These are phyloP conservation scores for Psittacara wagleri DNA, from an alignment of 2,113 vertebrate species.

Conservation along the genomic window DNA sequence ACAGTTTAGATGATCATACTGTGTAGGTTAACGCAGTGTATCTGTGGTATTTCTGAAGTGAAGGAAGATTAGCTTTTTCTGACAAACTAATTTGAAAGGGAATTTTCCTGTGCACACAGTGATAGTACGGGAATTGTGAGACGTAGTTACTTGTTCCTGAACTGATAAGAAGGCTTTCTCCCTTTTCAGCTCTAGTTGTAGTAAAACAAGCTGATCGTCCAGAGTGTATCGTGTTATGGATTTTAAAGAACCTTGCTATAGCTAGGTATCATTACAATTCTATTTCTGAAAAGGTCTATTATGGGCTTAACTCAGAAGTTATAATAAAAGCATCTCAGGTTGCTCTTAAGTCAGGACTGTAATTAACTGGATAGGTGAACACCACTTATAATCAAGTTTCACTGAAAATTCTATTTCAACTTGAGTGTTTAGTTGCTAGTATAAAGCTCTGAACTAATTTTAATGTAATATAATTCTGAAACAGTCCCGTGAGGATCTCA, in stretches of 20 bases:
- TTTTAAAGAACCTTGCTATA: conserved; percentile 27
- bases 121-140: neutral
- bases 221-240: neutral
- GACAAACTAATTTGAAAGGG: neutral
- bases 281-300: conserved; percentile 34
- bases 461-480: neutral
- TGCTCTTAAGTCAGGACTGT: neutral
- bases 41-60: neutral
- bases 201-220: conserved; percentile 25
- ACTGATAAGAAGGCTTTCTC: neutral
- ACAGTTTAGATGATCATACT: neutral
- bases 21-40: neutral
- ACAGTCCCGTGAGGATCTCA: neutral
- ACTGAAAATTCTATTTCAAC: conserved; percentile 17
- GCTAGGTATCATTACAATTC: neutral
- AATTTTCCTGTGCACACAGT: neutral
- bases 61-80: neutral
- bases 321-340: conserved; percentile 11
- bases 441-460: neutral
- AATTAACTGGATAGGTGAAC: conserved; percentile 28
- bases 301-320: conserved; percentile 1
- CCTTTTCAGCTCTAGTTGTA: conserved; percentile 25
- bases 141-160: neutral
- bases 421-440: neutral
- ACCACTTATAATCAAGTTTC: conserved; percentile 13